These are phyloP conservation scores for Troides helena DNA, from an alignment of 2,888 invertebrate genomes.

Conservation along the genomic window DNA sequence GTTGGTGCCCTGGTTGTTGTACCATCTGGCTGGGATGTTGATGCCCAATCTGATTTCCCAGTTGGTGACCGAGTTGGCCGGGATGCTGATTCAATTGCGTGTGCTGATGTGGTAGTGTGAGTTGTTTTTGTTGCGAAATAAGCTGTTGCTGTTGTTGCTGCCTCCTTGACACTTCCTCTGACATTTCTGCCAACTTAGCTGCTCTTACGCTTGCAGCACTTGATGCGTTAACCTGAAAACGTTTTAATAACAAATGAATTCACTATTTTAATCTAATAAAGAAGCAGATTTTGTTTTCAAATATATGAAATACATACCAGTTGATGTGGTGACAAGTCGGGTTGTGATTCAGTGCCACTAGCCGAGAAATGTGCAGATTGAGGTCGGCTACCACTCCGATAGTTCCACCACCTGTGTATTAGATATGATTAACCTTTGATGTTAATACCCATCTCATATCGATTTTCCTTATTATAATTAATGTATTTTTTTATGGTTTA, in stretches of 20 bases:
- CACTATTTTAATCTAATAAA: background rate
- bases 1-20: slow-evolving; percentile 22
- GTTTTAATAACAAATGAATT: background rate
- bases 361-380: slow-evolving; percentile 68
- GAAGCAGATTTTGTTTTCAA: background rate
- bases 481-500: too few relatives aligned
- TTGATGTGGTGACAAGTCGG: slow-evolving; percentile 55
- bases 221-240: slow-evolving; percentile 43
- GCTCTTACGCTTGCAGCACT: slow-evolving; percentile 63
- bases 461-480: too few relatives aligned
- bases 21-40: slow-evolving; percentile 19
- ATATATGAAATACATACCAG: slow-evolving; percentile 43
- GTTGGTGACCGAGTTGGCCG: slow-evolving; percentile 15
- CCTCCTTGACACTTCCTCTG: slow-evolving; percentile 86
- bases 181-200: slow-evolving; percentile 89
- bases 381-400: slow-evolving; percentile 78
- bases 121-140: slow-evolving; percentile 38
- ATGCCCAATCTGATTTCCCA: slow-evolving; percentile 17
- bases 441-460: background rate
- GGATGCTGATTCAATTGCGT: slow-evolving; percentile 30
- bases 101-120: slow-evolving; percentile 24
- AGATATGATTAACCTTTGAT: background rate
- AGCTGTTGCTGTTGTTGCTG: slow-evolving; percentile 66
- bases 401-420: slow-evolving; percentile 69
- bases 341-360: slow-evolving; percentile 44